Evolutionary conservation across 2,797 vertebrate genomes (phyloP), one percentile per base, ranked within the genome.

Genomic region (Microctenopoma lineatum): DNA sequence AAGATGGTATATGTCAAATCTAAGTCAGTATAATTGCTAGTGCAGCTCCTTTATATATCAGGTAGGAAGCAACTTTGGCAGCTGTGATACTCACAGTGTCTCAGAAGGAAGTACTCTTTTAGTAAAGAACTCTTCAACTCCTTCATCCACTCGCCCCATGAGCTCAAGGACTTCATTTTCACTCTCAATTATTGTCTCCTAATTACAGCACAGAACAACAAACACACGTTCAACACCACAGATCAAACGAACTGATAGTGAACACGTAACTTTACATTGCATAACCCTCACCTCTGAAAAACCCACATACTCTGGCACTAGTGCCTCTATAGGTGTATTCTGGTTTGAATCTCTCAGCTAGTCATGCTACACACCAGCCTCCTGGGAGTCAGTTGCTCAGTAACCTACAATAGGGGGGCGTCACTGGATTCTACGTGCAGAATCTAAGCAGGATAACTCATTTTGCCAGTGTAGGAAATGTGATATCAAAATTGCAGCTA

Each of bases 121-220:
- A 76, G 96, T 95, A 87, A 99, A 99, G 93, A 99, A 99, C 89
- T 98, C 97, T 79, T 98, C 97, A 87, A 99, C 95, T 32, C 97
- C 97, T 88, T 98, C 97, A 13, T 98, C 97, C 88, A 99, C 95
- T 0, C 96, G 92, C 55, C 96, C 95, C 83, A 96, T 97, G 87
- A 93, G 94, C 85, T 97, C 95, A 79, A 96, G 95, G 84, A 94
- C 95, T 41, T 96, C 95, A 93, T 96, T 96, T 86, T 98, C 96
- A 7, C 87, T 95, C 90, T 96, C 94, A 81, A 96, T 90, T 1
- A 95, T 95, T 73, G 95, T 95, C 73, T 96, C 96, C 97, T 98
- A 76, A 77, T 83, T 60, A 54, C 12, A 61, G 77, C 29, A 80
- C 38, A 83, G 44, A 21, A 21, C 21, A 21, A 86, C 70, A 66